Conservation (phyloP, 2,888 invertebrate genomes). For the Amiota communis region DNA sequence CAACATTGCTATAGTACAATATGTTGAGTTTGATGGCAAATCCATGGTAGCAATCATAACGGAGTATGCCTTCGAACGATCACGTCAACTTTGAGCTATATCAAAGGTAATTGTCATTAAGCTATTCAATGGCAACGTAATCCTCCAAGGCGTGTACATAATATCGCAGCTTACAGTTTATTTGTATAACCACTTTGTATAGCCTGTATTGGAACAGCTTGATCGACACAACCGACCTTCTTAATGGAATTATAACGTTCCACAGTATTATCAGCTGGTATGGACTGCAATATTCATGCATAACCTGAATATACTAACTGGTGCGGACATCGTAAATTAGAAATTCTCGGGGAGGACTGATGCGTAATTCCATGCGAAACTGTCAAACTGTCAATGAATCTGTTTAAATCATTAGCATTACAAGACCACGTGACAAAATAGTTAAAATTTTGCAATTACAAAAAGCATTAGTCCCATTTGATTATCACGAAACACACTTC, state of each 20-base stretch:
- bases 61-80: constrained; percentile 80
- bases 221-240: constrained; percentile 85
- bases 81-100: constrained; percentile 86
- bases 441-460: constrained; percentile 74
- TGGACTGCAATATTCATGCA: no score
- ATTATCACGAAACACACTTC: no score
- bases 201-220: constrained; percentile 82
- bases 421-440: constrained; percentile 66
- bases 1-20: constrained; percentile 83
- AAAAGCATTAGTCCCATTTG: constrained; percentile 86
- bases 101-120: constrained; percentile 92
- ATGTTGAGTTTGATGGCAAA: constrained; percentile 77
- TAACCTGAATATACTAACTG: constrained; percentile 77
- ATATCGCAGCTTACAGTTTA: constrained; percentile 94
- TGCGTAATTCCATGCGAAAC: no score
- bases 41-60: constrained; percentile 86
- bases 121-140: constrained; percentile 79
- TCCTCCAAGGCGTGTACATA: constrained; percentile 91
- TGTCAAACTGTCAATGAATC: constrained; percentile 65
- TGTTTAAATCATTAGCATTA: constrained; percentile 58
- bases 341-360: no score
- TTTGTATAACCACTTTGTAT: constrained; percentile 90
- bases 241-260: constrained; percentile 92
- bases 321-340: constrained; percentile 80
- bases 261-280: constrained; percentile 79